phyloP scores from a whole-genome alignment of 2,888 invertebrate species.

The Ypsolopha scabrella region DNA sequence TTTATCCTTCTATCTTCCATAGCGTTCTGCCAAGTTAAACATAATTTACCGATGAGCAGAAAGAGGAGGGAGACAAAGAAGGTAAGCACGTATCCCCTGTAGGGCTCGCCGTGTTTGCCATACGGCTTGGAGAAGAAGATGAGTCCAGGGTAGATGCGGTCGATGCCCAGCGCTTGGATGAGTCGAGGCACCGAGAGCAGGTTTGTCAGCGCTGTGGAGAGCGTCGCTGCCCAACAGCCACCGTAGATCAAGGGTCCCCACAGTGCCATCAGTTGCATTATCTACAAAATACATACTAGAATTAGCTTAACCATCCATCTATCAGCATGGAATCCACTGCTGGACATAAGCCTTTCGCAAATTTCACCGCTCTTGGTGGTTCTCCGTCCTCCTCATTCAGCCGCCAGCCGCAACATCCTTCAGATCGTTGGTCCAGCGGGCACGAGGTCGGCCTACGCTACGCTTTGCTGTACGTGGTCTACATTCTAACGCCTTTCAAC shows the following conservation, averaged over 20 bases:
- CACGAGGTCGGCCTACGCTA: no score
- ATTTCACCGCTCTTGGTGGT: no score
- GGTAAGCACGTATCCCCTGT: conserved; percentile 92
- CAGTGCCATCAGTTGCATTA: conserved; percentile 87
- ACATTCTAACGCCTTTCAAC: no score
- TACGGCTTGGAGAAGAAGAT: conserved; percentile 93
- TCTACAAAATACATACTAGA: conserved; percentile 62
- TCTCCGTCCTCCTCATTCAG: no score
- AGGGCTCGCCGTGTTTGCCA: conserved; percentile 86
- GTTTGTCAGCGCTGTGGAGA: conserved; percentile 96
- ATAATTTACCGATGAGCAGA: conserved; percentile 81
- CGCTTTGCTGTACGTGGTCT: no score
- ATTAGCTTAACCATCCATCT: no score
- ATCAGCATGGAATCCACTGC: no score
- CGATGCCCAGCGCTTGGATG: conserved; percentile 92
- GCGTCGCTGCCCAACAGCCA: conserved; percentile 97
- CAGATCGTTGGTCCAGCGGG: no score
- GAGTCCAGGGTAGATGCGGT: conserved; percentile 94
- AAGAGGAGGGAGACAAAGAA: conserved; percentile 89
- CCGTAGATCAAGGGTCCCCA: conserved; percentile 95
- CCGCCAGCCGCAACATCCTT: no score
- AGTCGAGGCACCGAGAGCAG: conserved; percentile 92
- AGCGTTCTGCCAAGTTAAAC: neutral
- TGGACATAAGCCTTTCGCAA: no score
- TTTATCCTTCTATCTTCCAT: no score